These are phyloP conservation scores for Podarcis raffonei DNA, from an alignment of 2,113 vertebrate genomes.

Conservation along the genomic window DNA sequence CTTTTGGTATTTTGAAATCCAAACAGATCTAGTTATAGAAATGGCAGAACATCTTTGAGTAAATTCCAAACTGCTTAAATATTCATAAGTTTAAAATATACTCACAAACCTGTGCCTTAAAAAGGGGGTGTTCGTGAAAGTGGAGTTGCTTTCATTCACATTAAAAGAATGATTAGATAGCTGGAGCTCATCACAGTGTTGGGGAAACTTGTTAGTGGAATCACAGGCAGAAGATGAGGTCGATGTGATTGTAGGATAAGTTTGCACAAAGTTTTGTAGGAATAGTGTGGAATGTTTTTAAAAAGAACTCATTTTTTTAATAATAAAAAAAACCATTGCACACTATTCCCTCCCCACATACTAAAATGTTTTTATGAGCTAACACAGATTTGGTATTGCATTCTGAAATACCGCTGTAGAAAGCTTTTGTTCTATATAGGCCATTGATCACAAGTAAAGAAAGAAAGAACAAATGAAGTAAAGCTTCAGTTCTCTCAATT, in stretches of 20 bases:
- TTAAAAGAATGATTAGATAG: constrained; percentile 12
- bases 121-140: not conserved
- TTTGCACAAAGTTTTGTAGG: not conserved
- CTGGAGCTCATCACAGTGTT: not conserved
- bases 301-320: not conserved
- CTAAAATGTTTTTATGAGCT: not conserved
- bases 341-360: not conserved
- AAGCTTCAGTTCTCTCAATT: not conserved
- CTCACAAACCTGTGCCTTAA: constrained; percentile 34
- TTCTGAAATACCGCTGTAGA: not conserved
- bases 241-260: not conserved
- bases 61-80: constrained; percentile 57
- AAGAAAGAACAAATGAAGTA: not conserved
- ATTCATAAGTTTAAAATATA: constrained; percentile 56
- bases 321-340: not conserved
- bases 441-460: not conserved
- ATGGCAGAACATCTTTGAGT: constrained; percentile 41
- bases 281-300: not conserved
- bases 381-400: not conserved
- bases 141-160: constrained; percentile 3
- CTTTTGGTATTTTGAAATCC: constrained; percentile 54
- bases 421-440: not conserved
- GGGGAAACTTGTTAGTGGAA: not conserved
- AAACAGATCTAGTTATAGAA: constrained; percentile 43
- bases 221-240: constrained; percentile 3